Percentiles rank a stretch among this genome's conserved stretches.
These are phyloP conservation scores for Mythimna lalbum DNA, from an alignment of 2,888 invertebrate genomes.

Conservation along the genomic window DNA sequence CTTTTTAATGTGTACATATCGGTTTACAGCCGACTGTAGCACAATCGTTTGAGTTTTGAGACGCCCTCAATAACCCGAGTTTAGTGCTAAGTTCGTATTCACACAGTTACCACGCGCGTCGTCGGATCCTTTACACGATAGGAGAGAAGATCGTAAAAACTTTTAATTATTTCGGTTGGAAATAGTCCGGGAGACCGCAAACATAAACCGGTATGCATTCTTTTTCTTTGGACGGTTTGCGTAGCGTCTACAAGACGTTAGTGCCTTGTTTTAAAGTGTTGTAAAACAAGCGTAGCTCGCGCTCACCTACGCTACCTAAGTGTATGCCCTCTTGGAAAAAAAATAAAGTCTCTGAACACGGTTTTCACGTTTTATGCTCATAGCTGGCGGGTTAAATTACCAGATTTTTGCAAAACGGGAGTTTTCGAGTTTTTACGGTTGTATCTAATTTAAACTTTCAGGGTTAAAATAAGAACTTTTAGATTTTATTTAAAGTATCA, in stretches of 20 bases:
- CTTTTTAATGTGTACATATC: slow-evolving; percentile 57
- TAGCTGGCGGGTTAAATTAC: slow-evolving; percentile 49
- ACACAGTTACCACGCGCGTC: slow-evolving; percentile 71
- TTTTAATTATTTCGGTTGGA: slow-evolving; percentile 88
- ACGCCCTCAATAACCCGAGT: slow-evolving; percentile 65
- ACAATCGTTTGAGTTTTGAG: slow-evolving; percentile 68
- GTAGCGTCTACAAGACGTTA: slow-evolving; percentile 79
- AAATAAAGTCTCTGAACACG: slow-evolving; percentile 73
- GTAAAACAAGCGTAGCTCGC: slow-evolving; percentile 86
- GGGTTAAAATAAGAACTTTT: background rate
- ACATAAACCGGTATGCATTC: slow-evolving; percentile 86
- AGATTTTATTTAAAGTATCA: background rate
- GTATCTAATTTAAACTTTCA: slow-evolving; percentile 11
- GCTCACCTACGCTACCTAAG: slow-evolving; percentile 69
- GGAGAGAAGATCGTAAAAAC: slow-evolving; percentile 85
- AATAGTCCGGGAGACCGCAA: slow-evolving; percentile 82
- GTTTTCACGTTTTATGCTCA: slow-evolving; percentile 69
- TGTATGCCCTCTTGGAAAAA: slow-evolving; percentile 79
- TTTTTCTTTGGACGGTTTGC: slow-evolving; percentile 79
- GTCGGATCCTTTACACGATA: slow-evolving; percentile 79
- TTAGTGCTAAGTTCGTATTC: slow-evolving; percentile 74
- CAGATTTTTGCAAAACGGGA: slow-evolving; percentile 39
- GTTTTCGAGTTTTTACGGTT: slow-evolving; percentile 5
- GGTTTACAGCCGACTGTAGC: slow-evolving; percentile 53
- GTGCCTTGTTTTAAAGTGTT: slow-evolving; percentile 89